Base-by-base conservation (phyloP, 2,113 vertebrate species). In the Cyphomyrus discorhynchus region DNA sequence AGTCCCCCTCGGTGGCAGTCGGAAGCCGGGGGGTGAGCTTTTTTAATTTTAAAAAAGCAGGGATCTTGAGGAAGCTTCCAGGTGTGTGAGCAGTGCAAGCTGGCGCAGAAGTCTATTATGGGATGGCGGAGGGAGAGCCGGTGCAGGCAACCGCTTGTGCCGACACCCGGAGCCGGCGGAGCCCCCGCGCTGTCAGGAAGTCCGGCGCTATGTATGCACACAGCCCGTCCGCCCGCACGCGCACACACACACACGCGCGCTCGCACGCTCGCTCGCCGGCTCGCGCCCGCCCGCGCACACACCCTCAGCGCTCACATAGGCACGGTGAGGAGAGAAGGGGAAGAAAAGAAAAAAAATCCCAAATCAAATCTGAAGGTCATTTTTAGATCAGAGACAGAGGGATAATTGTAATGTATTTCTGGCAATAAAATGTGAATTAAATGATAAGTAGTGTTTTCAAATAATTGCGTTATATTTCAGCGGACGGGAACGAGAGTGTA, bases 61-160 rank as follows among this genome's bases (percentile, higher is more conserved):
- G 95, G 96, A 95, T 96, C 96, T 89, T 95, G 96, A 95, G 95
- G 95, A 95, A 96, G 96, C 94, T 94, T 96, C 96, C 95, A 95
- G 95, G 94, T 95, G 95, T 94, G 95, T 95, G 95, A 96, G 95
- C 95, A 95, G 96, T 96, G 95, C 96, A 96, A 94, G 95, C 95
- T 94, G 95, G 42, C 94, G 96, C 96, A 97, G 97, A 97, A 97
- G 96, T 97, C 97, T 95, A 96, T 96, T 97, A 96, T 96, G 96
- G 97, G 96, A 95, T 95, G 95, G 96, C 96, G 95, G 95, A 95
- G 96, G 96, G 96, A 96, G 96, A 97, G 96, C 96, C 95, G 96
- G 66, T n/a, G 9, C 27, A 9, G 74, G 74, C 96, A 95, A 94
- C 94, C 96, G 96, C 97, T 95, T 95, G 96, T 97, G 95, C 97